These are phyloP conservation scores for Mythimna lalbum DNA, from an alignment of 2,888 invertebrate species.

Conservation along the genomic window DNA sequence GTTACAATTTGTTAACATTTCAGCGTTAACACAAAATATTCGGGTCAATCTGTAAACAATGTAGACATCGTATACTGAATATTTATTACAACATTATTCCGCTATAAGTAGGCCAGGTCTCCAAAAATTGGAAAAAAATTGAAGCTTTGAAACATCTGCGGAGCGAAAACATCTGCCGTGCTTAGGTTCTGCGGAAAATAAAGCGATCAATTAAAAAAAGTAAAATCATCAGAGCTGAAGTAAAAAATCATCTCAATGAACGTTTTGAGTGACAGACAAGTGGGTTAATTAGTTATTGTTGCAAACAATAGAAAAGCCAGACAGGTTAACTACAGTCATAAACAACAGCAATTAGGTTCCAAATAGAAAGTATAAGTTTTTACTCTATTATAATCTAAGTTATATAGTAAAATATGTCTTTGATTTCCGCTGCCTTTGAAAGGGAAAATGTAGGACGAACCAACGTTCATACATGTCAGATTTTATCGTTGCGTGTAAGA, in stretches of 20 bases:
- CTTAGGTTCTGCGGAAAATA: constrained; percentile 8
- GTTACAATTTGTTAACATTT: constrained; percentile 10
- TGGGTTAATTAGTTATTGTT: constrained; percentile 68
- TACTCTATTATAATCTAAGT: constrained; percentile 16
- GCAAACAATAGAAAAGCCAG: constrained; percentile 45
- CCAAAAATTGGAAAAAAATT: constrained; percentile 16
- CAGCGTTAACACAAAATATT: constrained; percentile 29
- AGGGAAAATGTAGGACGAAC: constrained; percentile 46
- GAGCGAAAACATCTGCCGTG: constrained; percentile 35
- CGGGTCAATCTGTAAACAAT: constrained; percentile 42
- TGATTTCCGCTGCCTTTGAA: constrained; percentile 40
- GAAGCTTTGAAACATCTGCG: constrained; percentile 34
- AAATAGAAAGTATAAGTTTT: constrained; percentile 50
- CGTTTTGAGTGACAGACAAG: constrained; percentile 52
- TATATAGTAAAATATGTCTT: constrained; percentile 13
- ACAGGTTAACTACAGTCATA: constrained; percentile 27
- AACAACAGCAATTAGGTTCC: constrained; percentile 37
- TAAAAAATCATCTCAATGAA: constrained; percentile 53
- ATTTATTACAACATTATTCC: constrained; percentile 29
- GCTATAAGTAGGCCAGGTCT: constrained; percentile 32
- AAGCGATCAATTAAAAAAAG: constrained; percentile 27
- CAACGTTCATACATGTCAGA: constrained; percentile 36
- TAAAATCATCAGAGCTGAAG: constrained; percentile 29
- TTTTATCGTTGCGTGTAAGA: constrained; percentile 52
- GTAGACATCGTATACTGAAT: constrained; percentile 15